A percentile compares a stretch with the other conserved stretches of the same genome.
These are phyloP conservation scores for Taeniopygia guttata DNA, from an alignment of 2,797 vertebrate genomes.

Conservation along the genomic window DNA sequence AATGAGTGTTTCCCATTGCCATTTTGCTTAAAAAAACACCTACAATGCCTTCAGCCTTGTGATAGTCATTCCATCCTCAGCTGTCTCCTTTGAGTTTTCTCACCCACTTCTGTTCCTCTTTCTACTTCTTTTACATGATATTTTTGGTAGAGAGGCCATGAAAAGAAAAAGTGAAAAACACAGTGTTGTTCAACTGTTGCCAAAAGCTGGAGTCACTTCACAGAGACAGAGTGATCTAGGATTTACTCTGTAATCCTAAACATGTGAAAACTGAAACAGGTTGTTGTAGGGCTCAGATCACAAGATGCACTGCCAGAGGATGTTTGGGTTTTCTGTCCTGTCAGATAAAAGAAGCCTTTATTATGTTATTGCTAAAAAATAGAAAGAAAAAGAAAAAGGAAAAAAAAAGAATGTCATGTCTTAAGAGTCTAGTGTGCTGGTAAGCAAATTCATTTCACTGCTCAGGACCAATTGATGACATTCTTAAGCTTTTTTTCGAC, in stretches of 20 bases:
- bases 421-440: background rate
- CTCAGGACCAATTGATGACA: slow-evolving; percentile 19
- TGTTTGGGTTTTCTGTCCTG: background rate
- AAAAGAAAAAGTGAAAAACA: slow-evolving; percentile 19
- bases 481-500: slow-evolving; percentile 54
- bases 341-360: background rate
- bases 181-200: slow-evolving; percentile 13
- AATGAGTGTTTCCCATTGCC: background rate
- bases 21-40: background rate
- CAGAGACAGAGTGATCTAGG: background rate
- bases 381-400: background rate
- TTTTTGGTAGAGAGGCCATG: background rate
- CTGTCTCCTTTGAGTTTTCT: slow-evolving; percentile 15
- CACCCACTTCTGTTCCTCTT: background rate
- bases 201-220: slow-evolving; percentile 47
- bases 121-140: background rate
- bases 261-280: slow-evolving; percentile 21
- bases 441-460: background rate
- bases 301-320: background rate
- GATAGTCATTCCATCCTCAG: slow-evolving; percentile 24
- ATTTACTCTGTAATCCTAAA: slow-evolving; percentile 16
- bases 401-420: background rate
- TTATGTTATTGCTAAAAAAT: background rate
- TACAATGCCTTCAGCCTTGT: slow-evolving; percentile 23
- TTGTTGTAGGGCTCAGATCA: slow-evolving; percentile 20